Evolutionary conservation across 2,888 invertebrate genomes (phyloP).

Genomic region (Callinectes sapidus): DNA sequence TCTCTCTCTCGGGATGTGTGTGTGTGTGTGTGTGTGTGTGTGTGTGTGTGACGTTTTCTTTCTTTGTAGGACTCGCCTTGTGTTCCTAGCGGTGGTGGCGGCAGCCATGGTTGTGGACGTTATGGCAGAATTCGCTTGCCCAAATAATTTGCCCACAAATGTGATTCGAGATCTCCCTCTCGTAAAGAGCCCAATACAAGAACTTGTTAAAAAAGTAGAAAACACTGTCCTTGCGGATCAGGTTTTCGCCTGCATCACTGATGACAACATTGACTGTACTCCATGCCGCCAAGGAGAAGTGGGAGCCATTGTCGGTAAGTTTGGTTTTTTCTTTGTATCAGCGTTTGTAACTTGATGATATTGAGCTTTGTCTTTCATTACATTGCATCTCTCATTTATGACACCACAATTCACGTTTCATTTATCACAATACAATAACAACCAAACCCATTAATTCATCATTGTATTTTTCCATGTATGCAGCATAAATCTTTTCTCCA

Average conservation of each 20-base stretch:
- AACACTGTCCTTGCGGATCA: neutral
- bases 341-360: neutral
- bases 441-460: neutral
- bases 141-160: neutral
- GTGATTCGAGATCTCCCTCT: no score
- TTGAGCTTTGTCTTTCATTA: neutral
- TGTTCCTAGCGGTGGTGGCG: neutral
- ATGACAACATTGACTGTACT: neutral
- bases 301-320: neutral
- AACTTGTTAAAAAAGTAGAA: neutral
- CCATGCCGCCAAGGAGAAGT: neutral
- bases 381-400: neutral
- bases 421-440: neutral
- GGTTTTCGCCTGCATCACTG: neutral
- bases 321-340: neutral
- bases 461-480: neutral
- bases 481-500: neutral
- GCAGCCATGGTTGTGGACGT: neutral
- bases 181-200: neutral
- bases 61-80: neutral
- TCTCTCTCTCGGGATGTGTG: neutral
- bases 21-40: conserved; percentile 17
- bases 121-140: neutral
- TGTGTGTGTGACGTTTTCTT: neutral
- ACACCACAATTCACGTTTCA: neutral